Evolutionary conservation across 2,113 vertebrate genomes (phyloP).

Genomic region (Cnemophilus loriae): DNA sequence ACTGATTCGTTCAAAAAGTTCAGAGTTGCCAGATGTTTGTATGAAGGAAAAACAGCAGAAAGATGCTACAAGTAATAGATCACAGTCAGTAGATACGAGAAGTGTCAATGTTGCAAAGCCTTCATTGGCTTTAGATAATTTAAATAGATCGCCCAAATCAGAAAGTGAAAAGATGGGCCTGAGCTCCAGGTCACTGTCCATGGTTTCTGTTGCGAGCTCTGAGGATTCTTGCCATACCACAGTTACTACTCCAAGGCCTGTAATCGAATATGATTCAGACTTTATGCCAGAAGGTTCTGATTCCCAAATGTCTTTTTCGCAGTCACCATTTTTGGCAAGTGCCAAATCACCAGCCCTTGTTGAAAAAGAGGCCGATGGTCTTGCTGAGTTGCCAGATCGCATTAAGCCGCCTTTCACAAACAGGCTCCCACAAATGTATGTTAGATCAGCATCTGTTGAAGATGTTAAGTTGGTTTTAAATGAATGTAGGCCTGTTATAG

Average conservation of each 20-base stretch:
- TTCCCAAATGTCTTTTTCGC: slow-evolving; percentile 89
- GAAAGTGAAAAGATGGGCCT: slow-evolving; percentile 84
- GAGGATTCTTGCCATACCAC: slow-evolving; percentile 90
- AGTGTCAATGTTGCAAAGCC: slow-evolving; percentile 71
- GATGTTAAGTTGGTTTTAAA: slow-evolving; percentile 77
- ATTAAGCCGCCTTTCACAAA: slow-evolving; percentile 67
- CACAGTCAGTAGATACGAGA: slow-evolving; percentile 85
- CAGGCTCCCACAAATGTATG: slow-evolving; percentile 78
- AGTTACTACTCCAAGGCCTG: slow-evolving; percentile 81
- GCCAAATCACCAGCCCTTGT: slow-evolving; percentile 86
- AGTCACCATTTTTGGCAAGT: slow-evolving; percentile 82
- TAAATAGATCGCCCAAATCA: slow-evolving; percentile 84
- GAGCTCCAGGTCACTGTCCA: slow-evolving; percentile 87
- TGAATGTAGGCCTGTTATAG: slow-evolving; percentile 75
- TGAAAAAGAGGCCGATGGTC: slow-evolving; percentile 80
- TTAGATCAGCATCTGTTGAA: slow-evolving; percentile 86
- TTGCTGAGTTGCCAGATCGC: slow-evolving; percentile 77
- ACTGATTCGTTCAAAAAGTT: slow-evolving; percentile 88
- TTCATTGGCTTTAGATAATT: slow-evolving; percentile 75
- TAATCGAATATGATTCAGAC: slow-evolving; percentile 87
- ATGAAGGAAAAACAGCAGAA: slow-evolving; percentile 81
- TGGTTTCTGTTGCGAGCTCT: slow-evolving; percentile 90
- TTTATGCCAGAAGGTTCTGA: slow-evolving; percentile 85
- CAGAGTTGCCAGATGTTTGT: slow-evolving; percentile 81
- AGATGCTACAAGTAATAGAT: slow-evolving; percentile 80